Evolutionary conservation across 2,113 vertebrate species (phyloP).

Genomic region (Istiophorus platypterus): DNA sequence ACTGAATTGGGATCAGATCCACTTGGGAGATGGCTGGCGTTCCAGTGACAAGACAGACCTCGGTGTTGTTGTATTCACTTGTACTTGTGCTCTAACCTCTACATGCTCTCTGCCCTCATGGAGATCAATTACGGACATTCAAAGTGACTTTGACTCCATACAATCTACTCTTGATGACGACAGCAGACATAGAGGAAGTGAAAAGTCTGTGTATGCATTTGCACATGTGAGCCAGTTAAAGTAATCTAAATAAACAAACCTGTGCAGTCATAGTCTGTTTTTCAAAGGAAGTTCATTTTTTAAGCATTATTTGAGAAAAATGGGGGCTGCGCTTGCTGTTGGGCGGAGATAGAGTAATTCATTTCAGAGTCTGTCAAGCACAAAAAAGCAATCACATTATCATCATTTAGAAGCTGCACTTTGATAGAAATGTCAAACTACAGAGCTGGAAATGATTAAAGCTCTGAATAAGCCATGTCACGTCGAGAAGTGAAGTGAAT

Average conservation of each 20-base stretch:
- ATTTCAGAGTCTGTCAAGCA: slow-evolving; percentile 75
- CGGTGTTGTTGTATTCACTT: slow-evolving; percentile 52
- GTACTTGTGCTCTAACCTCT: slow-evolving; percentile 49
- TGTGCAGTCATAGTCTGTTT: slow-evolving; percentile 41
- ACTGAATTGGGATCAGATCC: slow-evolving; percentile 68
- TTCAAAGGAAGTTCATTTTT: slow-evolving; percentile 56
- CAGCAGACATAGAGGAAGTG: slow-evolving; percentile 54
- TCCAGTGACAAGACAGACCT: slow-evolving; percentile 55
- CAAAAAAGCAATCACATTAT: slow-evolving; percentile 72
- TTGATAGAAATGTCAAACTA: slow-evolving; percentile 80
- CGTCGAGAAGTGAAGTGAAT: slow-evolving; percentile 63
- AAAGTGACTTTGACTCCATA: slow-evolving; percentile 51
- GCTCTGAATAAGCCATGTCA: slow-evolving; percentile 58
- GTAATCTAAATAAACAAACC: slow-evolving; percentile 77
- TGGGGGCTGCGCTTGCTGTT: slow-evolving; percentile 44
- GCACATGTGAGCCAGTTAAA: slow-evolving; percentile 54
- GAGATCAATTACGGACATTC: slow-evolving; percentile 62
- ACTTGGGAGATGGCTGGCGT: slow-evolving; percentile 57
- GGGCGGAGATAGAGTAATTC: slow-evolving; percentile 72
- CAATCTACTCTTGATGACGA: slow-evolving; percentile 33
- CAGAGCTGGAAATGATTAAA: slow-evolving; percentile 79
- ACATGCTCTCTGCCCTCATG: slow-evolving; percentile 23
- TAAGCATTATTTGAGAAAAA: slow-evolving; percentile 52
- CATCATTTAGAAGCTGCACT: slow-evolving; percentile 74
- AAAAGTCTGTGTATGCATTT: slow-evolving; percentile 4